A percentile compares a stretch with the other conserved stretches of the same genome.
phyloP scores from a whole-genome alignment of 2,113 vertebrate species.

The Hyaena hyaena region DNA sequence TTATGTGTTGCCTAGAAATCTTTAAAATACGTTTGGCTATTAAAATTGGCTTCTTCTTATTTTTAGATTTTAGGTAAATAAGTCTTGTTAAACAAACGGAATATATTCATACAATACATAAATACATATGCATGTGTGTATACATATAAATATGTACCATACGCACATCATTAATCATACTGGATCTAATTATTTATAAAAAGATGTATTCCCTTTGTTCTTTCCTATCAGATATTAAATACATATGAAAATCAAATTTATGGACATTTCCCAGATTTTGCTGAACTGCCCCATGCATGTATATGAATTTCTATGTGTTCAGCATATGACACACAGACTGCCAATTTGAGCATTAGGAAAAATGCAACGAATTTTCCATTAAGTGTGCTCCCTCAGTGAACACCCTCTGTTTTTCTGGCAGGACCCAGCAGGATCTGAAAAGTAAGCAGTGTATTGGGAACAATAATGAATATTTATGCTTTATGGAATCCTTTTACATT shows the following conservation, averaged over 20 bases:
- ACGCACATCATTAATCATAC: constrained; percentile 72
- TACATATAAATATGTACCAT: constrained; percentile 71
- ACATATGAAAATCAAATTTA: constrained; percentile 77
- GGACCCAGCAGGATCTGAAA: constrained; percentile 73
- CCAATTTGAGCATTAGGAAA: constrained; percentile 75
- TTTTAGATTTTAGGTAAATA: constrained; percentile 63
- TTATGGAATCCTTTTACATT: constrained; percentile 68
- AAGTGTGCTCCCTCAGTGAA: constrained; percentile 68
- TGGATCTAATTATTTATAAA: constrained; percentile 78
- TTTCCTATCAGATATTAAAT: constrained; percentile 80
- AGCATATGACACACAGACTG: constrained; percentile 68
- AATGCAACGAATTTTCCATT: constrained; percentile 72
- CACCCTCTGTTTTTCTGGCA: constrained; percentile 73
- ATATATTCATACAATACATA: constrained; percentile 55
- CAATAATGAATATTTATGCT: constrained; percentile 79
- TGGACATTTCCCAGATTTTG: constrained; percentile 64
- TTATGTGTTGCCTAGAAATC: constrained; percentile 17
- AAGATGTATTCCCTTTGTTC: constrained; percentile 73
- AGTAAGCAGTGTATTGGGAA: constrained; percentile 73
- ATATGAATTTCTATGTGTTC: constrained; percentile 65
- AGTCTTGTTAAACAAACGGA: constrained; percentile 58
- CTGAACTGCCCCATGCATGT: neutral
- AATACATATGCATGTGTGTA: constrained; percentile 70
- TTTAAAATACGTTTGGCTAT: constrained; percentile 46
- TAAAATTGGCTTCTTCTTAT: constrained; percentile 53